phyloP scores from a whole-genome alignment of 2,797 vertebrate genomes.

The Danio kyathit region DNA sequence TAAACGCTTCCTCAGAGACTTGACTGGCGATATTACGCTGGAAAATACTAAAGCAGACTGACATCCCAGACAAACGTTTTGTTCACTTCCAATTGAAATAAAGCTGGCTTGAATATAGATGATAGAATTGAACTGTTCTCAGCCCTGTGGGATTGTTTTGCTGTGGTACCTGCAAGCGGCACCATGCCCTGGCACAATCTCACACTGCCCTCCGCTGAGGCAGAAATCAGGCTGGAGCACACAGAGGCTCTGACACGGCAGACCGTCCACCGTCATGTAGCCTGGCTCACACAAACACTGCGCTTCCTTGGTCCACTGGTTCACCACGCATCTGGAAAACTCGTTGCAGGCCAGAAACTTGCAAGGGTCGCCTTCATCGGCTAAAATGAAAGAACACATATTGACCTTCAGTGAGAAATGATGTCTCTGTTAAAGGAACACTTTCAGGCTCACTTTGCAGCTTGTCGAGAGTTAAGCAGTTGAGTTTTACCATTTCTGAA shows the following conservation, averaged over 20 bases:
- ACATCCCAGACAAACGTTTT: no score
- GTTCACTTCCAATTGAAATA: neutral
- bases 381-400: slow-evolving; percentile 72
- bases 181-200: slow-evolving; percentile 78
- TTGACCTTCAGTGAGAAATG: neutral
- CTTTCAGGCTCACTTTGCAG: no score
- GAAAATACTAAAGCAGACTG: no score
- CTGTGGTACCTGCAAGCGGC: slow-evolving; percentile 86
- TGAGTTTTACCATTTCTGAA: no score
- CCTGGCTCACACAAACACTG: slow-evolving; percentile 84
- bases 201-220: slow-evolving; percentile 77
- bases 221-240: slow-evolving; percentile 77
- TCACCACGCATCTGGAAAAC: slow-evolving; percentile 81
- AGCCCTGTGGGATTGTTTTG: slow-evolving; percentile 3
- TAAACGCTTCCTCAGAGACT: no score
- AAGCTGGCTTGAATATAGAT: neutral
- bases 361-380: slow-evolving; percentile 87
- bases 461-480: no score
- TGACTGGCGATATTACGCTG: no score
- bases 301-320: slow-evolving; percentile 78
- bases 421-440: neutral
- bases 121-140: neutral
- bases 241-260: slow-evolving; percentile 84
- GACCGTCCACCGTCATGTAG: slow-evolving; percentile 72
- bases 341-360: slow-evolving; percentile 88